Conservation (phyloP, 2,113 vertebrate species). For the Misgurnus anguillicaudatus region DNA sequence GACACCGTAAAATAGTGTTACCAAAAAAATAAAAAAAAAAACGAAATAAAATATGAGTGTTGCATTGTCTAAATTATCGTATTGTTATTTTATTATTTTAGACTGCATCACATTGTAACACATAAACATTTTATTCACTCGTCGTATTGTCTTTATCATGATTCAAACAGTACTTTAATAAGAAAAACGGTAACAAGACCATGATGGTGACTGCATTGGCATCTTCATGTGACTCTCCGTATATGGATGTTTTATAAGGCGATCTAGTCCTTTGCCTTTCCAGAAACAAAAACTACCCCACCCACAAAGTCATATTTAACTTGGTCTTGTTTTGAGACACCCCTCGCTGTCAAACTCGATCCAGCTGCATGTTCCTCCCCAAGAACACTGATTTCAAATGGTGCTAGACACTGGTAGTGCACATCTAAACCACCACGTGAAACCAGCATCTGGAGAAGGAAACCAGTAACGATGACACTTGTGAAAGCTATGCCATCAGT, state of each 20-base stretch:
- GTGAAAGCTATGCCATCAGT: not conserved
- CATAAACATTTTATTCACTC: not conserved
- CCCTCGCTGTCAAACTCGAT: not conserved
- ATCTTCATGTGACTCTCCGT: not conserved
- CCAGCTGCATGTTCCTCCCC: slow-evolving; percentile 67
- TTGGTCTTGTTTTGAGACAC: not conserved
- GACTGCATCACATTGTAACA: too few species aligned
- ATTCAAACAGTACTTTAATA: too few species aligned
- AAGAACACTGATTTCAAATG: slow-evolving; percentile 89
- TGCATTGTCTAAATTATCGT: too few species aligned
- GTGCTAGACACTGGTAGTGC: slow-evolving; percentile 79
- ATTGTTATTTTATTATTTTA: too few species aligned
- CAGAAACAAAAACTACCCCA: not conserved
- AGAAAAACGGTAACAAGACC: too few species aligned
- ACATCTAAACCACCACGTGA: slow-evolving; percentile 85
- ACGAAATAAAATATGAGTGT: too few species aligned
- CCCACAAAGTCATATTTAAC: not conserved
- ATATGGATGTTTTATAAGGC: not conserved
- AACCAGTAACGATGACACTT: not conserved
- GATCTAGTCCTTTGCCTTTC: not conserved
- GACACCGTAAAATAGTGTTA: too few species aligned
- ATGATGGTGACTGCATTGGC: too few species aligned
- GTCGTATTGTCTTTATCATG: too few species aligned
- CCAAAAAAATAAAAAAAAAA: too few species aligned
- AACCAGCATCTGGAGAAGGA: slow-evolving; percentile 81